phyloP scores from a whole-genome alignment of 2,888 invertebrate species.

The Leptarthrus brevirostris region DNA sequence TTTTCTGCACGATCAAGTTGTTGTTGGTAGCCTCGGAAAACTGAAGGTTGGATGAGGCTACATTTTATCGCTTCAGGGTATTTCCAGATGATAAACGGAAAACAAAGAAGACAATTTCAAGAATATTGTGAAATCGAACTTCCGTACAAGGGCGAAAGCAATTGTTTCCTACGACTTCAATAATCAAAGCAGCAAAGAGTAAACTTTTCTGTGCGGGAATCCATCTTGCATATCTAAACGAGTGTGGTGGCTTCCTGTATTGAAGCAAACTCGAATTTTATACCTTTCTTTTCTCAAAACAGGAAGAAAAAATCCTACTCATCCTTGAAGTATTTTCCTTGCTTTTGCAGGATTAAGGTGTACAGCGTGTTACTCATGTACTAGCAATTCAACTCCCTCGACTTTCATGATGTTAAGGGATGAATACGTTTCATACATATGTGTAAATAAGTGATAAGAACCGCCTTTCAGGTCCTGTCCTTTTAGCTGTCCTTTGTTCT shows the following conservation, averaged over 20 bases:
- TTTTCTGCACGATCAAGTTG: slow-evolving; percentile 21
- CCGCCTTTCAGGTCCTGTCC: slow-evolving; percentile 34
- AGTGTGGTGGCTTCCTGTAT: background rate
- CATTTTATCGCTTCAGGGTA: background rate
- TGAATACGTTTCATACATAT: slow-evolving; percentile 34
- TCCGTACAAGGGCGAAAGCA: slow-evolving; percentile 5
- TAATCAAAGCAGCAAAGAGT: background rate
- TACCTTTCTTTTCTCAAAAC: no score
- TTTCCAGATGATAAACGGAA: slow-evolving; percentile 24
- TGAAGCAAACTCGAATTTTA: no score
- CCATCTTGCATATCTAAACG: background rate
- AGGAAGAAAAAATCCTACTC: background rate
- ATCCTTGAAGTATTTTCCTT: background rate
- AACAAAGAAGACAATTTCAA: slow-evolving; percentile 20
- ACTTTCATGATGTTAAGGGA: background rate
- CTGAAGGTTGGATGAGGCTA: background rate
- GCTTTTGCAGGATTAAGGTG: no score
- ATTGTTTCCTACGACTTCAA: background rate
- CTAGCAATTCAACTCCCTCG: no score
- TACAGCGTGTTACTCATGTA: no score
- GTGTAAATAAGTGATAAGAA: slow-evolving; percentile 41
- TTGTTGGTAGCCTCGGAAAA: no score
- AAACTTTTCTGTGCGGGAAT: background rate
- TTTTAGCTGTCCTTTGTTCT: slow-evolving; percentile 38
- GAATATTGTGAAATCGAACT: slow-evolving; percentile 26